These are phyloP conservation scores for Theretra japonica DNA, from an alignment of 2,888 invertebrate species.

Conservation along the genomic window DNA sequence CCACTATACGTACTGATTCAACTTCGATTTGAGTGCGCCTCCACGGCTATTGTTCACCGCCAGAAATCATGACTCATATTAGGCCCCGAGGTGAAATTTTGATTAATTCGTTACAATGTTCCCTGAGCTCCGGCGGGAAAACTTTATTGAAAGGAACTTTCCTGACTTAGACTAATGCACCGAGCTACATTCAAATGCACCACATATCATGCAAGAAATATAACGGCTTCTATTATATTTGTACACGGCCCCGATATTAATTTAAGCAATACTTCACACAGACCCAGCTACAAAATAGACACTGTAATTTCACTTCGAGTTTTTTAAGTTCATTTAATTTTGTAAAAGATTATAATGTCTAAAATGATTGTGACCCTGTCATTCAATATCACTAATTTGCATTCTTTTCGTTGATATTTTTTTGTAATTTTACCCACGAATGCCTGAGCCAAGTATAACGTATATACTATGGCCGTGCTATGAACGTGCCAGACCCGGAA, in stretches of 20 bases:
- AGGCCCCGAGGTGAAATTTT: conserved; percentile 80
- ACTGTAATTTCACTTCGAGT: too few species aligned
- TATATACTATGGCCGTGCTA: too few species aligned
- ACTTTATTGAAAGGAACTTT: conserved; percentile 67
- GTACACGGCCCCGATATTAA: background rate
- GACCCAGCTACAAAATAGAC: too few species aligned
- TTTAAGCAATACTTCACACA: too few species aligned
- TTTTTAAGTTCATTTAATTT: too few species aligned
- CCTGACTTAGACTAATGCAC: conserved; percentile 36
- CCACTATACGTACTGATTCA: conserved; percentile 79
- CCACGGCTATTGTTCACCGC: conserved; percentile 73
- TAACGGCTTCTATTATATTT: background rate
- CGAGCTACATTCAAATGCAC: conserved; percentile 29
- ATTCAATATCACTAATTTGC: too few species aligned
- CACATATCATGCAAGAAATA: background rate
- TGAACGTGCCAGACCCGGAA: too few species aligned
- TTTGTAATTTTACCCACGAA: too few species aligned
- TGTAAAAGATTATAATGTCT: too few species aligned
- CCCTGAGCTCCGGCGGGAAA: conserved; percentile 52
- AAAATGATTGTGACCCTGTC: too few species aligned
- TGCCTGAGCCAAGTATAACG: too few species aligned
- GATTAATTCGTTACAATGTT: conserved; percentile 82
- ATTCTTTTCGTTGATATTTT: too few species aligned
- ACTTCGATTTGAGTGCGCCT: conserved; percentile 77
- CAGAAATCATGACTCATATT: conserved; percentile 79